Percentiles rank a stretch among this genome's conserved stretches.
Conservation (phyloP, 1,140 invertebrate species). For the Babylonia areolata region DNA sequence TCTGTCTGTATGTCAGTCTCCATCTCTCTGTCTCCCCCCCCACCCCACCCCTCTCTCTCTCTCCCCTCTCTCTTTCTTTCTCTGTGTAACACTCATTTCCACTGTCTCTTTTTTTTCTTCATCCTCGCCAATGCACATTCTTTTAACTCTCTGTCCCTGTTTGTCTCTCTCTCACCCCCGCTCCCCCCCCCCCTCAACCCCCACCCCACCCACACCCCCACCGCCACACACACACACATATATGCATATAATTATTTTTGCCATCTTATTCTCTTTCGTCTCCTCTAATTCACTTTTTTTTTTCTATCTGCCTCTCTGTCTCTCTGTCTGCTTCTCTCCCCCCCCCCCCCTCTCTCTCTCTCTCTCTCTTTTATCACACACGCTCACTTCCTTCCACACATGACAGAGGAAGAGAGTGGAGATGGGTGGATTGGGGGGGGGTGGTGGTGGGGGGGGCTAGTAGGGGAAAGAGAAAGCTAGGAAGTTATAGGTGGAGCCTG, state of each 20-base stretch:
- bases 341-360: slow-evolving; percentile 28
- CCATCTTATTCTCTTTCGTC: too few species aligned
- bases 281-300: too few species aligned
- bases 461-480: background rate
- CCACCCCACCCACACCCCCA: background rate
- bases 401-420: background rate
- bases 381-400: background rate
- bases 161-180: background rate
- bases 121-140: too few species aligned
- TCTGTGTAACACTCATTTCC: too few species aligned
- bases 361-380: slow-evolving; percentile 13
- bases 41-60: background rate
- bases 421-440: background rate
- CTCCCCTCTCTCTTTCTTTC: background rate
- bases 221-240: too few species aligned
- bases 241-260: background rate
- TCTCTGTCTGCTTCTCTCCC: slow-evolving; percentile 32
- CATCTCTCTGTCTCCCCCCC: too few species aligned
- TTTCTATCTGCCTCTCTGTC: too few species aligned
- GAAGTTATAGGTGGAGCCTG: background rate
- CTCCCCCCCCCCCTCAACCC: background rate
- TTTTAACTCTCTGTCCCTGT: background rate
- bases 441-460: background rate
- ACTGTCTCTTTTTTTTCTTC: too few species aligned
- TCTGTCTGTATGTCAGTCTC: background rate